These are phyloP conservation scores for Chymomyza costata DNA, from an alignment of 1,140 invertebrate species.

Conservation along the genomic window DNA sequence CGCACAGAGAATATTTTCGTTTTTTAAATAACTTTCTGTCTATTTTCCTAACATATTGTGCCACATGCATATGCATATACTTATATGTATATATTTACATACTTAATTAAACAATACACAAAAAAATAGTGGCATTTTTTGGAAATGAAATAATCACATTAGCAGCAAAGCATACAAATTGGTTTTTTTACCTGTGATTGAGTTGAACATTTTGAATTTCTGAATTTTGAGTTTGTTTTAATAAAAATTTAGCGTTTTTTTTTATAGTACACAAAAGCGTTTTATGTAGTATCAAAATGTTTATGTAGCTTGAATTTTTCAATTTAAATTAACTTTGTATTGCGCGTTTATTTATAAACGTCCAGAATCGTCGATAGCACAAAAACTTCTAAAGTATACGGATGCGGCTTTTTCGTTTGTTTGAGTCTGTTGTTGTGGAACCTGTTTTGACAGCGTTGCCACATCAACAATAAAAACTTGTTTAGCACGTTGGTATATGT, in stretches of 20 bases:
- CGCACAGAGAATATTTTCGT: slow-evolving; percentile 6
- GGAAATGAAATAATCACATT: no score
- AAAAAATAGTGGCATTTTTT: slow-evolving; percentile 9
- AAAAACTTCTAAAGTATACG: slow-evolving; percentile 45
- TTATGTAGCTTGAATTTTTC: slow-evolving; percentile 12
- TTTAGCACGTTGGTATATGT: no score
- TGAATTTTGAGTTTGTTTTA: slow-evolving; percentile 35
- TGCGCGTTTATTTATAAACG: slow-evolving; percentile 64
- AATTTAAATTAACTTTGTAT: slow-evolving; percentile 23
- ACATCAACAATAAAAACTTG: no score
- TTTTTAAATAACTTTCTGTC: slow-evolving; percentile 7
- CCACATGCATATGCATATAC: no score
- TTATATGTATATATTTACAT: no score
- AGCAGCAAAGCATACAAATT: no score
- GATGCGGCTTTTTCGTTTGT: slow-evolving; percentile 16
- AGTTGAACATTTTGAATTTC: slow-evolving; percentile 67
- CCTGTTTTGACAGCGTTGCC: no score
- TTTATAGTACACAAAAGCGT: slow-evolving; percentile 15
- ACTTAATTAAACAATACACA: slow-evolving; percentile 52
- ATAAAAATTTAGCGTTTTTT: slow-evolving; percentile 5
- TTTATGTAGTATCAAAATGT: background rate
- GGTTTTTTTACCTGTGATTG: slow-evolving; percentile 59
- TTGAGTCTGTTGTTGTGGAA: slow-evolving; percentile 40
- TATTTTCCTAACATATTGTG: background rate
- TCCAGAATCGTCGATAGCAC: slow-evolving; percentile 58